A percentile compares a stretch with the other conserved stretches of the same genome.
Evolutionary conservation across 1,140 invertebrate genomes (phyloP).

Genomic region (Ylistrum balloti): DNA sequence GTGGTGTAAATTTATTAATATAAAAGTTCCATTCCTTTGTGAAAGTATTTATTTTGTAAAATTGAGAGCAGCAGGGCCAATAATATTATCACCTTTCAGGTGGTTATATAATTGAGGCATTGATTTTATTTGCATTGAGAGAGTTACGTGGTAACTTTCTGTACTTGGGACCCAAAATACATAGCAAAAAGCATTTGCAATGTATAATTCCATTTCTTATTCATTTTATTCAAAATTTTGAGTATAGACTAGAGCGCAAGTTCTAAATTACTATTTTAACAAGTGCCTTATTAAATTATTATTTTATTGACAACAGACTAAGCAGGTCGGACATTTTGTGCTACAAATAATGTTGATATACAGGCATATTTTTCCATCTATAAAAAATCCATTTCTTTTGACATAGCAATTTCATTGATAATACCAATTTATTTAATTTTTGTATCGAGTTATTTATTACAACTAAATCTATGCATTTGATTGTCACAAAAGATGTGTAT

Average conservation of each 20-base stretch:
- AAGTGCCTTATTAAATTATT: conserved; percentile 34
- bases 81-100: neutral
- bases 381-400: conserved; percentile 42
- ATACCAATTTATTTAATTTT: conserved; percentile 43
- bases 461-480: conserved; percentile 44
- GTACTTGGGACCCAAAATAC: conserved; percentile 15
- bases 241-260: conserved; percentile 30
- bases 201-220: conserved; percentile 10
- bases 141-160: neutral
- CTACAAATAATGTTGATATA: conserved; percentile 21
- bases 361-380: conserved; percentile 33
- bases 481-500: conserved; percentile 15
- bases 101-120: neutral
- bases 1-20: conserved; percentile 40
- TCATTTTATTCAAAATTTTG: conserved; percentile 20
- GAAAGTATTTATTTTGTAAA: conserved; percentile 40
- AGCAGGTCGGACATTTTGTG: conserved; percentile 37
- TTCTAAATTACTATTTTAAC: neutral
- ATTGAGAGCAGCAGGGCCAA: neutral
- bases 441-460: conserved; percentile 41
- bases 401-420: neutral
- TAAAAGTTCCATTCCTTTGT: conserved; percentile 34
- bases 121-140: conserved; percentile 35
- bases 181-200: conserved; percentile 28
- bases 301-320: conserved; percentile 20